Base-by-base conservation (phyloP, 2,888 invertebrate genomes). In the Lasius platythorax region DNA sequence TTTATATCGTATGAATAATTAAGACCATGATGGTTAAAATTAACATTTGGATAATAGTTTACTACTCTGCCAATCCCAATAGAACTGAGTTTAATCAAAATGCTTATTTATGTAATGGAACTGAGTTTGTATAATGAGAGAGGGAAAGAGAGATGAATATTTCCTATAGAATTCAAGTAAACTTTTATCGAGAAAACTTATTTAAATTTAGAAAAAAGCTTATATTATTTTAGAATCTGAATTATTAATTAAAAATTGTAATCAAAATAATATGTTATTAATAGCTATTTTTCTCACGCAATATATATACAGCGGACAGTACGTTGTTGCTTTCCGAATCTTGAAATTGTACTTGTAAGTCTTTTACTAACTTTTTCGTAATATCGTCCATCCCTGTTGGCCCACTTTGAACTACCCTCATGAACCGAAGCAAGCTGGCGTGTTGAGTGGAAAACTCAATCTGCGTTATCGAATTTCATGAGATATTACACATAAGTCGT, bases 361-460 rank as follows among this genome's bases (percentile, higher is more conserved):
- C 43, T 50, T 50, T 30, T 53, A 53, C 30, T 76, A 76, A 56
- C 40, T 76, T 82, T 43, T 56, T 66, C 30, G 64, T 78, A 56
- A 82, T 66, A 82, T 64, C 64, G 75, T 53, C 37, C 37, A 64
- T 75, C 64, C 76, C 15, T 40, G 63, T 64, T 75, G 64, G 64
- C 66, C 30, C 56, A 66, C 30, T 66, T 64, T 56, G 43, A 82
- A 82, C 66, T 76, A 82, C 76, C 66, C 78, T 53, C 78, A 82
- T 82, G 78, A 76, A 56, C 12, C 53, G 30, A 78, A 56, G 23
- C 64, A 66, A 53, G 43, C 40, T 82, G 63, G 37, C 53, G 43
- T 63, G 64, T 75, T 64, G 85, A 67, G 72, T 72, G 66, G 66
- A 85, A 64, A 85, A 64, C 67, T 78, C 61, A 78, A 85, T 76